Evolutionary conservation across 1,140 invertebrate species (phyloP).

Genomic region (Cotesia typhae): DNA sequence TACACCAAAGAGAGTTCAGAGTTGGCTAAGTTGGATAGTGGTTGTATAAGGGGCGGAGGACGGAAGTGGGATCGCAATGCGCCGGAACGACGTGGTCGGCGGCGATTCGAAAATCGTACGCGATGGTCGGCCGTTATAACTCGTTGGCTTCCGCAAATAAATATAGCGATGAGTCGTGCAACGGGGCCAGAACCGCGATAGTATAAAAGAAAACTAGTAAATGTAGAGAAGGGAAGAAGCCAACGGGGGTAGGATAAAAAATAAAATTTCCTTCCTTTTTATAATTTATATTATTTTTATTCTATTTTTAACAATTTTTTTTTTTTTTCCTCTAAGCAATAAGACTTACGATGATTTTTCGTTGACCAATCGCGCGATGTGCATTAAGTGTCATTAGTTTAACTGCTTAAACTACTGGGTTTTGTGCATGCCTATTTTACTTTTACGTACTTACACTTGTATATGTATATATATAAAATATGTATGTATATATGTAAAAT

Average conservation of each 20-base stretch:
- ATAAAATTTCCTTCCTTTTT: slow-evolving; percentile 10
- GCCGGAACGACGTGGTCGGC: slow-evolving; percentile 39
- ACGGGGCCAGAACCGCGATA: slow-evolving; percentile 27
- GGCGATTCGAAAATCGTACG: slow-evolving; percentile 42
- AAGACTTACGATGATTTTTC: neutral
- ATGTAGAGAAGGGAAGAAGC: slow-evolving; percentile 8
- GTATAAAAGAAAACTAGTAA: slow-evolving; percentile 17
- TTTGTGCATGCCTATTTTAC: neutral
- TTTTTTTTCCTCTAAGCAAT: neutral
- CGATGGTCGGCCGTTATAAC: slow-evolving; percentile 36
- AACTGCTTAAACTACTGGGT: neutral
- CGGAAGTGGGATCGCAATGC: slow-evolving; percentile 35
- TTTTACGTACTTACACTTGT: neutral
- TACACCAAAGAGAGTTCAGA: neutral
- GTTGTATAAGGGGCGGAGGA: slow-evolving; percentile 24
- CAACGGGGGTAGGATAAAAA: neutral
- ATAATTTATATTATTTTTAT: neutral
- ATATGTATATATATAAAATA: neutral
- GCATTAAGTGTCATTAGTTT: neutral
- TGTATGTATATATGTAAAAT: neutral
- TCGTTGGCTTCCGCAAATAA: slow-evolving; percentile 38
- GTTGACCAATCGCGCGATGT: neutral
- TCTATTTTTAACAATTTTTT: neutral
- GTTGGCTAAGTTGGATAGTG: slow-evolving; percentile 18
- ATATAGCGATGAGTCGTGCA: slow-evolving; percentile 34